Evolutionary conservation across 2,113 vertebrate species (phyloP).

Genomic region (Neolamprologus cancellatus): DNA sequence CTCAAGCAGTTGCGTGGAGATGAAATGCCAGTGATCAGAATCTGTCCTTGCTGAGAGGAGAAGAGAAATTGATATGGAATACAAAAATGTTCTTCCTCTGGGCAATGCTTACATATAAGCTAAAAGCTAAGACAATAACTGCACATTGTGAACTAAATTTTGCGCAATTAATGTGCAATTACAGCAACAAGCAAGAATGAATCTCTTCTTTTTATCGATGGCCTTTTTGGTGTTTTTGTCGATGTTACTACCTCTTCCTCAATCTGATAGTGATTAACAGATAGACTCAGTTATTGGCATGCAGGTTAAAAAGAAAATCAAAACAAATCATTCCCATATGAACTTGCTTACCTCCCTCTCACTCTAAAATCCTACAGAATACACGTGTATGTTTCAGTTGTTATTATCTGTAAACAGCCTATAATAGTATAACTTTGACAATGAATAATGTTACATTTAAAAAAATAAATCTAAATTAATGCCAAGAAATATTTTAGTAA

Average conservation of each 20-base stretch:
- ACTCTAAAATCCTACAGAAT: background rate
- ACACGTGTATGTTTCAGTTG: background rate
- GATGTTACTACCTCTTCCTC: background rate
- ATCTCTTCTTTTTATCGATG: background rate
- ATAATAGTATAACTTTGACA: background rate
- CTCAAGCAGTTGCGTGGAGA: background rate
- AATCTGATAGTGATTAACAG: background rate
- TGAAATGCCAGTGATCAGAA: constrained; percentile 10
- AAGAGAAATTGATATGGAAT: background rate
- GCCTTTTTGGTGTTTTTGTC: background rate
- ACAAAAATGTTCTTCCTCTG: background rate
- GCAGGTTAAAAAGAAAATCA: background rate
- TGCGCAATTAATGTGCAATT: background rate
- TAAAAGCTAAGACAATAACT: background rate
- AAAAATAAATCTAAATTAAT: background rate
- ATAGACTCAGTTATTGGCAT: background rate
- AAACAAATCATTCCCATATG: background rate
- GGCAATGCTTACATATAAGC: background rate
- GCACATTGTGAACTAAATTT: background rate
- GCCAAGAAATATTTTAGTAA: background rate
- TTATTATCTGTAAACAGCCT: background rate
- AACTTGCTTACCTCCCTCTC: background rate
- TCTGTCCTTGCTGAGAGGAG: background rate
- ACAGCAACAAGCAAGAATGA: background rate
- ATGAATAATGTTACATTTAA: rapidly evolving